Conservation (phyloP, 2,888 invertebrate species). For the Cosmia trapezina region DNA sequence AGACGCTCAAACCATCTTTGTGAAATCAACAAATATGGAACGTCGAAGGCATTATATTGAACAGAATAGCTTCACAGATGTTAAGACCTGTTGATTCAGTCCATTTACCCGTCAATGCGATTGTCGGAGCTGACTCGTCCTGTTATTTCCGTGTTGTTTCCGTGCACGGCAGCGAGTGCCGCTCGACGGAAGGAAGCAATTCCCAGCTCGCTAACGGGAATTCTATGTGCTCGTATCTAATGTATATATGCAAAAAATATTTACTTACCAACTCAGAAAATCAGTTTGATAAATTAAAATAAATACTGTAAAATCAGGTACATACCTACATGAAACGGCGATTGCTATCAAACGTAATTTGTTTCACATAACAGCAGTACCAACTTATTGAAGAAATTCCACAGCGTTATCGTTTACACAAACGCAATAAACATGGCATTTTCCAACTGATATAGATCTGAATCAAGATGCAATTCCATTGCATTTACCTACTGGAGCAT, state of each 20-base stretch:
- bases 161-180: conserved; percentile 76
- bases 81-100: conserved; percentile 85
- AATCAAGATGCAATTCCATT: conserved; percentile 43
- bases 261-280: neutral
- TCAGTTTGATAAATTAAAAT: conserved; percentile 24
- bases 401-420: conserved; percentile 64
- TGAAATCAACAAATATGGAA: conserved; percentile 45
- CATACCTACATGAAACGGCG: neutral
- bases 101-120: conserved; percentile 84
- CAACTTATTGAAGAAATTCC: conserved; percentile 63
- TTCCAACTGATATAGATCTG: conserved; percentile 56
- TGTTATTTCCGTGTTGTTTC: conserved; percentile 89
- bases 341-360: conserved; percentile 49
- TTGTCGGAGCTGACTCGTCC: conserved; percentile 82
- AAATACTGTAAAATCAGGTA: conserved; percentile 20
- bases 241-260: conserved; percentile 6
- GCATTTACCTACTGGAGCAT: conserved; percentile 55
- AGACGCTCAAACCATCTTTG: conserved; percentile 38
- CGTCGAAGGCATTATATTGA: conserved; percentile 44
- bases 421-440: conserved; percentile 60
- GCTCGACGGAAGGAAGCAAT: conserved; percentile 87
- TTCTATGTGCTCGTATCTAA: conserved; percentile 64
- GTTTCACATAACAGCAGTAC: conserved; percentile 58
- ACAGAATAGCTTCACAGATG: conserved; percentile 67
- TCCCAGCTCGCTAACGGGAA: conserved; percentile 81